Conservation (phyloP, 2,888 invertebrate species). For the Hirudinaria manillensis region DNA sequence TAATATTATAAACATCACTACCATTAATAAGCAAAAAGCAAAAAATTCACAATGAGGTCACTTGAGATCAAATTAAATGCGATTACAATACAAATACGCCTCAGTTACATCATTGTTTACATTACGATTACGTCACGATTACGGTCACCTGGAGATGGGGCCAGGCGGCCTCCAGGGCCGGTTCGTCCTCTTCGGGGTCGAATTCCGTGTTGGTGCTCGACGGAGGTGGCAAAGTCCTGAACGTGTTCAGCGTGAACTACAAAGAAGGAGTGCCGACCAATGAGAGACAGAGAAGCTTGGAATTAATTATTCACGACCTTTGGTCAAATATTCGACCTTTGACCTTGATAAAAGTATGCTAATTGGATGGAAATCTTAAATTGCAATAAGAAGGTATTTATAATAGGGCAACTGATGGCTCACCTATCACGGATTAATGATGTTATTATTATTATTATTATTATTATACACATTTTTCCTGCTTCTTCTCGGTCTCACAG, state of each 20-base stretch:
- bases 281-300: background rate
- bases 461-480: no score
- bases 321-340: background rate
- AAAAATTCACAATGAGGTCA: background rate
- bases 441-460: no score
- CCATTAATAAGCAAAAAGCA: background rate
- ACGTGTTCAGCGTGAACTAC: conserved; percentile 66
- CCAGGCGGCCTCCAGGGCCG: conserved; percentile 97
- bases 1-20: background rate
- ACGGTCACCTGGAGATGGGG: conserved; percentile 74
- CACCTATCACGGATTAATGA: no score
- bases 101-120: no score
- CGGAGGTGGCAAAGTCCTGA: conserved; percentile 90
- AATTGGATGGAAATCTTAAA: no score
- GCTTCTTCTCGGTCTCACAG: no score
- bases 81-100: no score
- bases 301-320: no score
- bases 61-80: no score
- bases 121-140: background rate
- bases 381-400: no score
- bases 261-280: background rate
- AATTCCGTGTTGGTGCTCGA: conserved; percentile 59
- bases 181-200: conserved; percentile 68
- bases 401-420: no score
- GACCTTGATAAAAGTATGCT: background rate